Base-by-base conservation (phyloP, 92 coral and sea anemone genomes). In the Porites evermanni region DNA sequence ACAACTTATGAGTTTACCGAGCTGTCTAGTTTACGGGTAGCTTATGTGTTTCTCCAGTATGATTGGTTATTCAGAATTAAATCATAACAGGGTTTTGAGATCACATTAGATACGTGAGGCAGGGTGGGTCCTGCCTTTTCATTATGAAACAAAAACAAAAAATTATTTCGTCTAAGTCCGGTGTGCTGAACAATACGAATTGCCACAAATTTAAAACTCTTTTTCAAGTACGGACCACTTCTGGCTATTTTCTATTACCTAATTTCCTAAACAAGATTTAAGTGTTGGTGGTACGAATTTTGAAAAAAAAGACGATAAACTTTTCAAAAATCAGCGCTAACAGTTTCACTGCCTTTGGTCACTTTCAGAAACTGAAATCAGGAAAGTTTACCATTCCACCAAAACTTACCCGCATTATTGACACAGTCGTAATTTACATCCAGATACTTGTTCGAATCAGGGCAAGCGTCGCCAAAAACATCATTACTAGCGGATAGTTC, bases 381-480 rank as follows among this genome's bases (percentile, higher is more conserved):
- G 47, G 47, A 38, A 38, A 38, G 5, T 38, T 38, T 38, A 38
- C 7, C 32, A 7, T 58, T 21, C 20, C 13, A 21, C 59, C 20
- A 56, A 38, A 38, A 83, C 94, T 87, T 83, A 94, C 98, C 88
- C 83, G 85, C 78, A 38, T 77, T 82, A 47, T 90, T 80, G 29
- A 72, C 83, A 56, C 99, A 97, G 72, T 91, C 88, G 84, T 97
- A 93, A 21, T 88, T 93, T 56, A 97, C 98, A 81, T 97, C 98
- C 75, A 97, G 79, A 69, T 91, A 97, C 82, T 97, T 97, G 87
- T 90, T 91, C 19, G 94, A 91, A 14, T 91, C 96, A 12, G 95
- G 94, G 79, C 99, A 97, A 26, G 91, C 87, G 56, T 90, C 92
- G 20, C 96, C 98, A 54, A 95, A 97, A 83, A 87, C 76, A 20